These are phyloP conservation scores for Vanacampus margaritifer DNA, from an alignment of 2,113 vertebrate species.

Conservation along the genomic window DNA sequence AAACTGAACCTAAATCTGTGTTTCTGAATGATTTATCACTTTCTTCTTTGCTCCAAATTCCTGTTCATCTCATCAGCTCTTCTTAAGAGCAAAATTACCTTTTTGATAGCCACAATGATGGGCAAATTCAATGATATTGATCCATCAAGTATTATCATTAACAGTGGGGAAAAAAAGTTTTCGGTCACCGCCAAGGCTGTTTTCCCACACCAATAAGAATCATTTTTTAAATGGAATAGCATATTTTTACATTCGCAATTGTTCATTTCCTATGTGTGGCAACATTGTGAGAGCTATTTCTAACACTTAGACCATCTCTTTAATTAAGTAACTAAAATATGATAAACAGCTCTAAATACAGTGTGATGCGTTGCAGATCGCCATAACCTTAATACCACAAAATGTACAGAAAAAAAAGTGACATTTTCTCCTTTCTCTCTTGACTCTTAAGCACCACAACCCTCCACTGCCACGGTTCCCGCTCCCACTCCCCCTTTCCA, in stretches of 20 bases:
- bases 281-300: not conserved
- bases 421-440: not conserved
- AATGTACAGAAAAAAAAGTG: not conserved
- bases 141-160: not conserved
- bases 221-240: too few relatives aligned
- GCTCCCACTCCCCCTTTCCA: constrained; percentile 12
- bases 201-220: not conserved
- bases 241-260: too few relatives aligned
- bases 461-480: constrained; percentile 3
- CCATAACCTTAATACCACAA: not conserved
- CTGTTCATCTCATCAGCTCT: not conserved
- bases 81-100: not conserved
- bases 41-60: too few relatives aligned
- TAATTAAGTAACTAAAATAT: not conserved
- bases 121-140: constrained; percentile 5
- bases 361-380: not conserved
- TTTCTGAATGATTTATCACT: too few relatives aligned
- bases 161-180: not conserved
- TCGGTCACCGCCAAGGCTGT: not conserved
- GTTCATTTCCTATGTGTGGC: not conserved
- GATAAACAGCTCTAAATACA: not conserved
- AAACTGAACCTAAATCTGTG: too few relatives aligned
- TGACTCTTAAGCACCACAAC: constrained; percentile 1
- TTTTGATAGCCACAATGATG: not conserved
- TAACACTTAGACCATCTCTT: not conserved